Percentiles rank a stretch among this genome's conserved stretches.
These are phyloP conservation scores for Blera fallax DNA, from an alignment of 2,888 invertebrate species.

Conservation along the genomic window DNA sequence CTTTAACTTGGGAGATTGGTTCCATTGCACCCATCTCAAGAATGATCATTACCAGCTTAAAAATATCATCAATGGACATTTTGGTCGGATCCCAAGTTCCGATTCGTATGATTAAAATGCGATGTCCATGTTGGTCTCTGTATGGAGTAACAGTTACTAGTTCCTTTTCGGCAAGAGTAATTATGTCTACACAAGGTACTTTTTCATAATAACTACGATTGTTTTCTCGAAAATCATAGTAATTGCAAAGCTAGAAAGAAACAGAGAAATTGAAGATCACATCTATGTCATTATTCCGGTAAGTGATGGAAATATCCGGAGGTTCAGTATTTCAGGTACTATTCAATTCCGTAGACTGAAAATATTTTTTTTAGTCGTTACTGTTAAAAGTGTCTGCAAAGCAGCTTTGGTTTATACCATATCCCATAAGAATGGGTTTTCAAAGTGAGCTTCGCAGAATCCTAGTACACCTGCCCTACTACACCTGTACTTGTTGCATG, in stretches of 20 bases:
- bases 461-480: too few relatives aligned
- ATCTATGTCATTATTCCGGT: too few relatives aligned
- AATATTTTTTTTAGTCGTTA: too few relatives aligned
- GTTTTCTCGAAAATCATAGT: conserved; percentile 88
- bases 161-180: conserved; percentile 86
- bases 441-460: too few relatives aligned
- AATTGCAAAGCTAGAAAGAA: conserved; percentile 84
- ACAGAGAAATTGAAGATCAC: background rate
- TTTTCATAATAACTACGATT: conserved; percentile 87
- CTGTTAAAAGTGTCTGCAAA: too few relatives aligned
- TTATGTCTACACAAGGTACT: conserved; percentile 86
- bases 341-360: too few relatives aligned
- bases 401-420: too few relatives aligned
- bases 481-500: too few relatives aligned
- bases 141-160: conserved; percentile 89
- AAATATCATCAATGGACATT: conserved; percentile 86
- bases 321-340: too few relatives aligned
- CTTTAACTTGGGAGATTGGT: conserved; percentile 88
- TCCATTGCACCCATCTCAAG: conserved; percentile 90
- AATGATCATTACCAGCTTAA: conserved; percentile 87
- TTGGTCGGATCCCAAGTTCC: conserved; percentile 89
- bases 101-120: conserved; percentile 87
- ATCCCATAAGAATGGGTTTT: too few relatives aligned
- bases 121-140: conserved; percentile 88
- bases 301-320: too few relatives aligned